Conservation (phyloP, 2,888 invertebrate genomes). For the Orthonevra nobilis region DNA sequence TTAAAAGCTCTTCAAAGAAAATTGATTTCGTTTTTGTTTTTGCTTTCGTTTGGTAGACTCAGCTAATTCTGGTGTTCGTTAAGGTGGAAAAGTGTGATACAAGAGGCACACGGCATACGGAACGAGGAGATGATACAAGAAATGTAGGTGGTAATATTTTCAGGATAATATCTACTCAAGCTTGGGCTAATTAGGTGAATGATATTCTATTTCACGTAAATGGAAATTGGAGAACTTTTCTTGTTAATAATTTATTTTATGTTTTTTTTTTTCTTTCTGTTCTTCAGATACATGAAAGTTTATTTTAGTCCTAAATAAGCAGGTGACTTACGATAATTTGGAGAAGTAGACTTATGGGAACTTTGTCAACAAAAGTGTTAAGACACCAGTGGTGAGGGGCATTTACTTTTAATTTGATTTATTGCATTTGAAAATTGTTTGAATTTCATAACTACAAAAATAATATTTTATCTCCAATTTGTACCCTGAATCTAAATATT, state of each 20-base stretch:
- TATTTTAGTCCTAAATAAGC: conserved; percentile 1
- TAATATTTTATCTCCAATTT: too few relatives aligned
- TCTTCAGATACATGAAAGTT: conserved; percentile 6
- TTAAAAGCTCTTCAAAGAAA: conserved; percentile 66
- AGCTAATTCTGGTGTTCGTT: not conserved
- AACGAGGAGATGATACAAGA: not conserved
- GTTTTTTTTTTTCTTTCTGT: too few relatives aligned
- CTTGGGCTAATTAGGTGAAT: conserved; percentile 42
- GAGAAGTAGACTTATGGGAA: too few relatives aligned
- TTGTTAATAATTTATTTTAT: conserved; percentile 13
- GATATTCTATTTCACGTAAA: conserved; percentile 42
- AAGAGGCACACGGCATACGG: conserved; percentile 1
- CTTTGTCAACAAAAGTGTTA: too few relatives aligned
- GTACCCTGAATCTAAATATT: too few relatives aligned
- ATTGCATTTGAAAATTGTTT: too few relatives aligned
- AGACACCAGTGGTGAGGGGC: too few relatives aligned
- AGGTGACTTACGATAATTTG: not conserved
- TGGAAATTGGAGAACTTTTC: conserved; percentile 13
- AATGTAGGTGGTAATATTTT: conserved; percentile 25
- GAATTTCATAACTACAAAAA: too few relatives aligned
- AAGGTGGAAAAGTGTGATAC: conserved; percentile 3
- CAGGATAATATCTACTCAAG: conserved; percentile 31
- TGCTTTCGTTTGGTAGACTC: not conserved
- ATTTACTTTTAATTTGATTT: too few relatives aligned
- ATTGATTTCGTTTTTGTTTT: conserved; percentile 46